Conservation (phyloP, 2,888 invertebrate species). For the Ceriagrion tenellum region DNA sequence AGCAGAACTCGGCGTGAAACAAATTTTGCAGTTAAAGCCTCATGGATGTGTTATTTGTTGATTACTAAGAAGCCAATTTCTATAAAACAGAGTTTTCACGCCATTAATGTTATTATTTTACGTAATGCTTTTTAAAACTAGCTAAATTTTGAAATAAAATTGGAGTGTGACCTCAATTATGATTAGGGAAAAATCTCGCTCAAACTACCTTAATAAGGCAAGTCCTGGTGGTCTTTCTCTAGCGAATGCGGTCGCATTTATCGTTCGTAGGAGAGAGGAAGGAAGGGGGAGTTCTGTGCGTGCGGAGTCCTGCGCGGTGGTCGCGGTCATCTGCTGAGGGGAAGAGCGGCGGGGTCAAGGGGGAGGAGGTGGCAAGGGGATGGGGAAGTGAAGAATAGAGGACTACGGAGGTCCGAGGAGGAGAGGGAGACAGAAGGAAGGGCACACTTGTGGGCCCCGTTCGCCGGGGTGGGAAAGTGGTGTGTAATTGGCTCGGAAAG, state of each 20-base stretch:
- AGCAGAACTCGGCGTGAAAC: too few relatives aligned
- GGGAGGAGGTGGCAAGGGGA: background rate
- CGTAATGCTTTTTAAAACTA: too few relatives aligned
- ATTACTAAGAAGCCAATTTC: too few relatives aligned
- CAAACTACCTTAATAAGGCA: background rate
- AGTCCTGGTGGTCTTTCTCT: background rate
- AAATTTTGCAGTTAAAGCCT: too few relatives aligned
- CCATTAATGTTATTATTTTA: too few relatives aligned
- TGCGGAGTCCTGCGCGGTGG: background rate
- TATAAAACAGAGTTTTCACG: too few relatives aligned
- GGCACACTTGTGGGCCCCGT: background rate
- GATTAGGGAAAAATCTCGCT: background rate
- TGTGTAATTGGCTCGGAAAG: slow-evolving; percentile 12
- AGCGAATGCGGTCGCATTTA: slow-evolving; percentile 61
- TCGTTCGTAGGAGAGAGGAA: background rate
- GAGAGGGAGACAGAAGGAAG: background rate
- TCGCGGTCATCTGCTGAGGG: background rate
- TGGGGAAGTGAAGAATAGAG: background rate
- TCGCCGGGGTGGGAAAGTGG: slow-evolving; percentile 21
- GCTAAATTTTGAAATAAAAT: too few relatives aligned
- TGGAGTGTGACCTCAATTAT: too few relatives aligned
- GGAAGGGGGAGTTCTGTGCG: background rate
- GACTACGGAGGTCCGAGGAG: background rate
- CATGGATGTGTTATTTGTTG: too few relatives aligned
- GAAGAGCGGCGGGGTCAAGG: background rate